Percentiles rank a stretch among this genome's conserved stretches.
These are phyloP conservation scores for Ormyrus thymus DNA, from an alignment of 2,888 invertebrate genomes.

Conservation along the genomic window DNA sequence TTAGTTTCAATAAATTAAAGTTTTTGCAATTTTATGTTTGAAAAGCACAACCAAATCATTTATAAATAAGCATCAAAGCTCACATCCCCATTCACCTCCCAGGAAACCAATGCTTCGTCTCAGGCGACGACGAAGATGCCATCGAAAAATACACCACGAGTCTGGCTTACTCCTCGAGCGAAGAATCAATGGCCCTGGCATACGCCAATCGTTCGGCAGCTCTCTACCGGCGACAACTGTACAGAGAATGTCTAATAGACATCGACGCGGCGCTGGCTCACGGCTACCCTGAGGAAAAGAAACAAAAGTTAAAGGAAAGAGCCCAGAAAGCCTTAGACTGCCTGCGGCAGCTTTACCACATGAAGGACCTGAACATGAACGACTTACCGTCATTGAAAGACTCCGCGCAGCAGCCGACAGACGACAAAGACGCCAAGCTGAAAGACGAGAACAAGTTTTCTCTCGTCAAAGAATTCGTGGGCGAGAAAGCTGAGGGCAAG, in stretches of 20 bases:
- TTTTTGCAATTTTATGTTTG: no score
- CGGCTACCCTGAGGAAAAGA: slow-evolving; percentile 70
- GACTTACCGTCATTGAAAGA: slow-evolving; percentile 43
- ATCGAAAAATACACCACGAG: slow-evolving; percentile 71
- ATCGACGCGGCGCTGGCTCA: slow-evolving; percentile 67
- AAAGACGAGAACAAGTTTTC: background rate
- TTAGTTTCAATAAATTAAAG: no score
- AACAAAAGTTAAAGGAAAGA: slow-evolving; percentile 67
- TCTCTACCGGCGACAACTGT: slow-evolving; percentile 68
- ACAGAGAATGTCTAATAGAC: slow-evolving; percentile 70
- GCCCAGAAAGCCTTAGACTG: slow-evolving; percentile 66
- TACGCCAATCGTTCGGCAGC: slow-evolving; percentile 73
- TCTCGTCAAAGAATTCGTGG: slow-evolving; percentile 35
- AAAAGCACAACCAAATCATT: no score
- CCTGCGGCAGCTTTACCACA: no score
- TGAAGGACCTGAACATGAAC: slow-evolving; percentile 51
- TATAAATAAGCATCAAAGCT: no score
- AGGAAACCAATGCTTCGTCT: slow-evolving; percentile 72
- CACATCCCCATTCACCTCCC: background rate
- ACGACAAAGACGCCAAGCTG: background rate
- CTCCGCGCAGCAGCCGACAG: background rate
- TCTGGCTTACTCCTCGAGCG: slow-evolving; percentile 68
- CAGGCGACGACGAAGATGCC: slow-evolving; percentile 70
- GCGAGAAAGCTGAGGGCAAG: background rate
- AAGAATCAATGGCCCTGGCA: slow-evolving; percentile 69